phyloP scores from a whole-genome alignment of 2,888 invertebrate species.

The Caenorhabditis virilis region DNA sequence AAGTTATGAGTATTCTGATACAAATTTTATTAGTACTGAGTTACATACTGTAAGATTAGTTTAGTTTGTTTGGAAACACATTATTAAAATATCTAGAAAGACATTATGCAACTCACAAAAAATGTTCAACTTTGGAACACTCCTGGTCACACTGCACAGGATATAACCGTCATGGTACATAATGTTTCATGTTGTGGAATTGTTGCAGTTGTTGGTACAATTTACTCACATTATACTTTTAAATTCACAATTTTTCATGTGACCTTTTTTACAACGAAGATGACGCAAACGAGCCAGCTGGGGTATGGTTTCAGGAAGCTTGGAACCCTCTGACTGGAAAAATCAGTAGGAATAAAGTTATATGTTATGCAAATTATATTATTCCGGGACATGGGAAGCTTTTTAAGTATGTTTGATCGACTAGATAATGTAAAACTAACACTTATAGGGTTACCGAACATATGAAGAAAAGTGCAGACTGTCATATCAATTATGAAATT shows the following conservation, averaged over 20 bases:
- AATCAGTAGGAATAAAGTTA: conserved; percentile 51
- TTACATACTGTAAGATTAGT: conserved; percentile 31
- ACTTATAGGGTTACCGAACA: conserved; percentile 39
- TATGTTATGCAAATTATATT: conserved; percentile 68
- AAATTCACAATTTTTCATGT: conserved; percentile 33
- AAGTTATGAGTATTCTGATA: conserved; percentile 60
- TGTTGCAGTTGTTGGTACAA: conserved; percentile 56
- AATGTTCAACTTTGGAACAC: conserved; percentile 66
- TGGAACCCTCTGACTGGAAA: conserved; percentile 59
- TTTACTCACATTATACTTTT: neutral
- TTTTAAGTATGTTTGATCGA: conserved; percentile 60
- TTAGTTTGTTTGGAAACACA: neutral
- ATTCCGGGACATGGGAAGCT: conserved; percentile 71
- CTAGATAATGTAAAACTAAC: neutral
- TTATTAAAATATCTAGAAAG: conserved; percentile 34
- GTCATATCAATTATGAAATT: conserved; percentile 25
- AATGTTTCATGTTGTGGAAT: conserved; percentile 57
- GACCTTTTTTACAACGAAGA: conserved; percentile 62
- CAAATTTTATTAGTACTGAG: conserved; percentile 55
- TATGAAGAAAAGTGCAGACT: conserved; percentile 37
- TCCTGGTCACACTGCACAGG: conserved; percentile 63
- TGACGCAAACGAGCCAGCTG: conserved; percentile 51
- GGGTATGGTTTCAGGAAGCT: conserved; percentile 60
- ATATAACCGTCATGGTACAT: conserved; percentile 59
- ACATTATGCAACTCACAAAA: conserved; percentile 54